phyloP scores from a whole-genome alignment of 2,888 invertebrate genomes.

The Eretmocerus hayati region DNA sequence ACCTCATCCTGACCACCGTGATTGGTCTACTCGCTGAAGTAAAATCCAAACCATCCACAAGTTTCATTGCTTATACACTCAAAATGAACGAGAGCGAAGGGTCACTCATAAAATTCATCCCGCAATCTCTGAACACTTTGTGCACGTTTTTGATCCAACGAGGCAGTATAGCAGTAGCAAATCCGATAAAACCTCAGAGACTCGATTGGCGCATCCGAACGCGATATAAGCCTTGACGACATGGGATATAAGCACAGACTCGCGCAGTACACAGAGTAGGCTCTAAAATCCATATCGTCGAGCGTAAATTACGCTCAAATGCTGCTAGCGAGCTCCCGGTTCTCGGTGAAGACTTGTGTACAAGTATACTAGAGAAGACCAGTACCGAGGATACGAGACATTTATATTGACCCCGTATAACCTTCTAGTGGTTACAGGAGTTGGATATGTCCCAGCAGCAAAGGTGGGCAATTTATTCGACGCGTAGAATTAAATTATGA shows the following conservation, averaged over 20 bases:
- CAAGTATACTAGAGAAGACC: slow-evolving; percentile 18
- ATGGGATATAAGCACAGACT: too few species aligned
- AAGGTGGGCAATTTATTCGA: too few species aligned
- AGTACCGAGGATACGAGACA: slow-evolving; percentile 12
- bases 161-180: slow-evolving; percentile 5
- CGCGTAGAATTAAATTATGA: too few species aligned
- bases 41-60: too few species aligned
- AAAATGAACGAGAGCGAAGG: too few species aligned
- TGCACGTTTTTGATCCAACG: slow-evolving; percentile 15
- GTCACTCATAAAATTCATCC: slow-evolving; percentile 19
- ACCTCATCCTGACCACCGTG: too few species aligned
- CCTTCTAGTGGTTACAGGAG: too few species aligned
- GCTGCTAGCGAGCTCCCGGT: slow-evolving; percentile 7
- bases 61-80: too few species aligned
- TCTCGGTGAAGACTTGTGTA: slow-evolving; percentile 1
- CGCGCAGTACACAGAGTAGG: slow-evolving; percentile 7
- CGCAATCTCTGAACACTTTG: slow-evolving; percentile 17
- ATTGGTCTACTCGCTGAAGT: too few species aligned
- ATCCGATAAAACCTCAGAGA: slow-evolving; percentile 21
- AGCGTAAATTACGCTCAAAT: slow-evolving; percentile 21
- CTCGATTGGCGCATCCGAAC: slow-evolving; percentile 14
- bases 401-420: slow-evolving; percentile 23
- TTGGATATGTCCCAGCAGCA: too few species aligned
- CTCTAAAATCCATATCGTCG: slow-evolving; percentile 23
- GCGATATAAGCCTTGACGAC: too few species aligned